phyloP scores from a whole-genome alignment of 2,888 invertebrate species.

The Galerucella nymphaeae region DNA sequence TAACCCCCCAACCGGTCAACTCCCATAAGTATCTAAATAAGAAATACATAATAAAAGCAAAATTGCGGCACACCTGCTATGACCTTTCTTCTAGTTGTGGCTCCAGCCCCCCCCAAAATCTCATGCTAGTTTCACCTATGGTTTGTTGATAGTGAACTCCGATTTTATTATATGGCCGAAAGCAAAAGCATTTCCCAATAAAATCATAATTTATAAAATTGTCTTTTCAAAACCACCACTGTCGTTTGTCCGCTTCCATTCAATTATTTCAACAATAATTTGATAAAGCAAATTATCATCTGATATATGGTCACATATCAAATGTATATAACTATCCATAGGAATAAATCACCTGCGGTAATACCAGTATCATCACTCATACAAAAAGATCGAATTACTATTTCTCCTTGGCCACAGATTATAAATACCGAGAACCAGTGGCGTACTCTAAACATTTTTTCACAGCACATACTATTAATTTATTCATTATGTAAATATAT shows the following conservation, averaged over 20 bases:
- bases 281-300: conserved; percentile 28
- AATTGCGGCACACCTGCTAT: too few relatives aligned
- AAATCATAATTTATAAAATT: background rate
- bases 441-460: background rate
- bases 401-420: conserved; percentile 19
- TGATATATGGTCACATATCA: conserved; percentile 30
- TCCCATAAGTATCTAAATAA: too few relatives aligned
- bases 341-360: conserved; percentile 28
- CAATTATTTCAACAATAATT: conserved; percentile 27
- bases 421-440: conserved; percentile 19
- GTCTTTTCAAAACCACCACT: background rate
- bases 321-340: conserved; percentile 18
- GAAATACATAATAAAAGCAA: too few relatives aligned
- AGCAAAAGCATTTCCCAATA: background rate
- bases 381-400: conserved; percentile 26
- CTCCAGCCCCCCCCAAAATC: too few relatives aligned
- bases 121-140: too few relatives aligned
- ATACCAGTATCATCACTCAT: conserved; percentile 30
- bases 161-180: too few relatives aligned
- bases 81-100: too few relatives aligned
- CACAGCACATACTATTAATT: too few relatives aligned
- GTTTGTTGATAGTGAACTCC: too few relatives aligned
- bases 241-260: conserved; percentile 12
- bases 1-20: too few relatives aligned
- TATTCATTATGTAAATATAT: too few relatives aligned